Conservation (phyloP, 2,797 vertebrate genomes). For the Austrolebias charrua region DNA sequence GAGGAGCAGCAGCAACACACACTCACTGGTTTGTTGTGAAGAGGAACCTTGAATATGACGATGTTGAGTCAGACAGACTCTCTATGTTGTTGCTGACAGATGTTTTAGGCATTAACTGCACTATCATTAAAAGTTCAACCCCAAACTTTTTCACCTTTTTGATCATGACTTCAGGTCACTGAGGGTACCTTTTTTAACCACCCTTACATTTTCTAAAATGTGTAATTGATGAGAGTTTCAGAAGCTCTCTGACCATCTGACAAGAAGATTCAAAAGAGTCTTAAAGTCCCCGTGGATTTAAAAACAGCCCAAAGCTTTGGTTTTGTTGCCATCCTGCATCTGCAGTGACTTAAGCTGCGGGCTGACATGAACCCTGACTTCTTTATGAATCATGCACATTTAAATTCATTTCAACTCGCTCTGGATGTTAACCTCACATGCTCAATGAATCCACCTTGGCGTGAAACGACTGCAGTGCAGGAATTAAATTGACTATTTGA, state of each 20-base stretch:
- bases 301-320: constrained; percentile 21
- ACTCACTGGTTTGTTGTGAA: not conserved
- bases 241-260: constrained; percentile 13
- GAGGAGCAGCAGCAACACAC: not conserved
- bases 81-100: not conserved
- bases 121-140: not conserved
- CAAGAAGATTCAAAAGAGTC: not conserved
- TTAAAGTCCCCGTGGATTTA: constrained; percentile 9
- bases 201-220: not conserved
- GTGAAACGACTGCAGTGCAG: constrained; percentile 5
- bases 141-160: not conserved
- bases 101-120: not conserved
- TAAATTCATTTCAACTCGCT: constrained; percentile 12
- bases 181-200: not conserved
- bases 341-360: not conserved
- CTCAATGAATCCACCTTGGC: constrained; percentile 10
- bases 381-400: constrained; percentile 28
- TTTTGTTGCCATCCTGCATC: constrained; percentile 18
- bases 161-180: not conserved
- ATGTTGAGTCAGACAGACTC: not conserved
- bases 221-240: not conserved
- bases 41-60: not conserved
- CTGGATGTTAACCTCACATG: constrained; percentile 14
- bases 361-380: constrained; percentile 4
- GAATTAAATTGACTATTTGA: not conserved